Evolutionary conservation across 2,797 vertebrate species (phyloP).

Genomic region (Silurus lanzhouensis): DNA sequence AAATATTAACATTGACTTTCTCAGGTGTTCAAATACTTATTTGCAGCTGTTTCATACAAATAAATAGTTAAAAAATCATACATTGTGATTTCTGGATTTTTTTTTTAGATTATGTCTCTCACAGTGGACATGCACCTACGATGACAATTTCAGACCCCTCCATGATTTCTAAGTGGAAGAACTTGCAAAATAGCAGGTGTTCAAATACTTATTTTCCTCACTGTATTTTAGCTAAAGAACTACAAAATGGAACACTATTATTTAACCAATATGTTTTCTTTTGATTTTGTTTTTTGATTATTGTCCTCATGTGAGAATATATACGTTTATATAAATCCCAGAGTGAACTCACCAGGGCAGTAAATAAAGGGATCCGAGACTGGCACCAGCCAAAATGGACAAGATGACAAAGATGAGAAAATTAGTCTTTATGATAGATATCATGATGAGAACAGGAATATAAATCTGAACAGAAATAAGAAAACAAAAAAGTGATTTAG

Average conservation of each 20-base stretch:
- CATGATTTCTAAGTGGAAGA: too few species aligned
- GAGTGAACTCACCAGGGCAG: slow-evolving; percentile 67
- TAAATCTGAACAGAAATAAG: slow-evolving; percentile 56
- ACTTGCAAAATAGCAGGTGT: too few species aligned
- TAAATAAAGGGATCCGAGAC: slow-evolving; percentile 62
- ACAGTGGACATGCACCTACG: too few species aligned
- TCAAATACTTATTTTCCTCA: too few species aligned
- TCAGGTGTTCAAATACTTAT: too few species aligned
- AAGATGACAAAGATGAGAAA: slow-evolving; percentile 57
- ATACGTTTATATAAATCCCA: not conserved
- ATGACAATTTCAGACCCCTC: too few species aligned
- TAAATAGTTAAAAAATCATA: too few species aligned
- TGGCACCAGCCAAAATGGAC: slow-evolving; percentile 61
- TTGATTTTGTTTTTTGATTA: not conserved
- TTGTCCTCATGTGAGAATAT: not conserved
- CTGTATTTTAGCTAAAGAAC: not conserved
- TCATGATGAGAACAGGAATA: slow-evolving; percentile 61
- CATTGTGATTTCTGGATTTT: too few species aligned
- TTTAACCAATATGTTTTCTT: not conserved
- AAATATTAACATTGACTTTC: too few species aligned
- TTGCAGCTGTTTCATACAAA: too few species aligned
- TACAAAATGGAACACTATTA: not conserved
- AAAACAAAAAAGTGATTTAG: slow-evolving; percentile 4
- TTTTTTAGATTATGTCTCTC: too few species aligned
- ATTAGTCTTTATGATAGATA: slow-evolving; percentile 54